A percentile compares a stretch with the other conserved stretches of the same genome.
phyloP scores from a whole-genome alignment of 2,888 invertebrate species.

The Melanostoma mellinum region DNA sequence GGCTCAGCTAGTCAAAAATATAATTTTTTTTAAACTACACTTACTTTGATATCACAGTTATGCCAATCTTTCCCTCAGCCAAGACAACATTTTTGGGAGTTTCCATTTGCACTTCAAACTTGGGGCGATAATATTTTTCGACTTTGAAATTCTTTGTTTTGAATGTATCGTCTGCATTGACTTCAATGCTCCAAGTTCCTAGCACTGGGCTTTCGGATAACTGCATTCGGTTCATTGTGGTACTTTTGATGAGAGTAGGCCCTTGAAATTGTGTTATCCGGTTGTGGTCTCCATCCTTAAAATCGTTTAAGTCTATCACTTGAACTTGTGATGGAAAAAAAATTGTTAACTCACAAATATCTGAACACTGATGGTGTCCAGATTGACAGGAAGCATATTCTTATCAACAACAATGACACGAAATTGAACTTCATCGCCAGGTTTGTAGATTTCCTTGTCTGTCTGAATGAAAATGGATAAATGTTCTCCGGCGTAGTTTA shows the following conservation, averaged over 20 bases:
- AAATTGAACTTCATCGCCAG: conserved; percentile 91
- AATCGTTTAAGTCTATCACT: not conserved
- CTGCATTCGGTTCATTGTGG: conserved; percentile 89
- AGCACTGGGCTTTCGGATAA: conserved; percentile 93
- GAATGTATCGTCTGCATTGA: conserved; percentile 82
- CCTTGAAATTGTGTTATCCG: conserved; percentile 91
- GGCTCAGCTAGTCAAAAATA: not conserved
- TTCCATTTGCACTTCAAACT: conserved; percentile 83
- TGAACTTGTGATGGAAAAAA: not conserved
- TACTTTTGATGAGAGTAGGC: conserved; percentile 87
- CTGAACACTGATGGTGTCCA: conserved; percentile 77
- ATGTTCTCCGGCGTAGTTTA: conserved; percentile 88
- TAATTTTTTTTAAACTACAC: not conserved
- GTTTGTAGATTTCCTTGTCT: conserved; percentile 96
- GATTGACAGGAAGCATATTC: conserved; percentile 85
- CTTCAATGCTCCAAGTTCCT: conserved; percentile 93
- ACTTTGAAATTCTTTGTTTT: conserved; percentile 62
- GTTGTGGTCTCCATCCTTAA: conserved; percentile 89
- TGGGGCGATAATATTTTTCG: conserved; percentile 72
- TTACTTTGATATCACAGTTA: conserved; percentile 91
- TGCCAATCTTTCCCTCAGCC: conserved; percentile 89
- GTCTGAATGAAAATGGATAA: conserved; percentile 93
- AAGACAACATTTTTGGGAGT: conserved; percentile 92
- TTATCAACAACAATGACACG: conserved; percentile 87
- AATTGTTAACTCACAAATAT: conserved; percentile 75